These are phyloP conservation scores for Malacoctenus gilli DNA, from an alignment of 2,797 vertebrate species.

Conservation along the genomic window DNA sequence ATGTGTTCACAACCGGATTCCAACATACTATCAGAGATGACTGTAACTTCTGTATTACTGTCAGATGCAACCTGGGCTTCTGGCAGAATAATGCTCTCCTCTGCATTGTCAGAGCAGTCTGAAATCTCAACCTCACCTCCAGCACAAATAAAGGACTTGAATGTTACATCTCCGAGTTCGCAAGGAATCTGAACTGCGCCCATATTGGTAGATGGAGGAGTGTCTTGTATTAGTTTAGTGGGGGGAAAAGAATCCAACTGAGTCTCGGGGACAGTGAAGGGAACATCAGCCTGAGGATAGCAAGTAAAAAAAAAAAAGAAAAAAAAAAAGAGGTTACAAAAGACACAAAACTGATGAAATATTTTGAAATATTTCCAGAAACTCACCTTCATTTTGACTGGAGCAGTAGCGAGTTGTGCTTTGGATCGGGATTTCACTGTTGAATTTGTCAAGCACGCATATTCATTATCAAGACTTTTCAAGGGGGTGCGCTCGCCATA, in stretches of 20 bases:
- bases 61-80: conserved; percentile 18
- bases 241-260: conserved; percentile 1
- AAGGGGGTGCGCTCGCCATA: conserved; percentile 68
- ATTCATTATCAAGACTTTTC: conserved; percentile 76
- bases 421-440: conserved; percentile 45
- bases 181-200: background rate
- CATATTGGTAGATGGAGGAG: background rate
- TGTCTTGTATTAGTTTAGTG: conserved; percentile 12
- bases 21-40: conserved; percentile 42
- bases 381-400: conserved; percentile 48
- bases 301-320: background rate
- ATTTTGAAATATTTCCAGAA: background rate
- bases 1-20: conserved; percentile 44
- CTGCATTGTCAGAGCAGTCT: conserved; percentile 34
- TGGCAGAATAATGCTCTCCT: conserved; percentile 61
- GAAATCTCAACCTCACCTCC: conserved; percentile 70
- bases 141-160: conserved; percentile 71
- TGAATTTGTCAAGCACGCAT: conserved; percentile 33
- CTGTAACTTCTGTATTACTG: conserved; percentile 35
- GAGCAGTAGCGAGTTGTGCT: conserved; percentile 18
- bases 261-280: conserved; percentile 20
- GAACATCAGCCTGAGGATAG: conserved; percentile 46
- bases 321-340: background rate
- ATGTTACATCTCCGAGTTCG: conserved; percentile 63
- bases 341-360: background rate